phyloP scores from a whole-genome alignment of 2,113 vertebrate genomes.

The Saguinus midas region DNA sequence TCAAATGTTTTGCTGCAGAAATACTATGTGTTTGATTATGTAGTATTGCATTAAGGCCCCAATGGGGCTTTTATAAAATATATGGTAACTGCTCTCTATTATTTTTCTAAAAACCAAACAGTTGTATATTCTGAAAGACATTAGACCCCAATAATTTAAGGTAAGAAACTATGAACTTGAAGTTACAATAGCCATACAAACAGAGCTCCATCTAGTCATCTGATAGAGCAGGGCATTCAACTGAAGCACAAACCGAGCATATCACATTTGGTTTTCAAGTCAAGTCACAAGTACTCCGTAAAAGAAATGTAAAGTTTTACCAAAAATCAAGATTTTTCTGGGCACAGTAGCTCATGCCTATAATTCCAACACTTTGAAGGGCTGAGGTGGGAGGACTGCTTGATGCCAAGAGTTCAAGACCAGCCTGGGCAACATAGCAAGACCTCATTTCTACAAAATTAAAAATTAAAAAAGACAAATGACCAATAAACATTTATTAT shows the following conservation, averaged over 20 bases:
- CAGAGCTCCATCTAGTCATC: not conserved
- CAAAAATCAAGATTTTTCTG: not conserved
- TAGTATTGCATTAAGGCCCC: not conserved
- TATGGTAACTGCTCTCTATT: not conserved
- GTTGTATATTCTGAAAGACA: slow-evolving; percentile 12
- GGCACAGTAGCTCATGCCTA: no score
- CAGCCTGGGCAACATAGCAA: no score
- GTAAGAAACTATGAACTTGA: not conserved
- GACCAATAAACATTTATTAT: not conserved
- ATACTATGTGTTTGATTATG: not conserved
- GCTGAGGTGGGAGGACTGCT: no score
- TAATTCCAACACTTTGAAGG: no score
- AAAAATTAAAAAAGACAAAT: not conserved
- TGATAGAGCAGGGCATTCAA: not conserved
- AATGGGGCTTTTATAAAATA: not conserved
- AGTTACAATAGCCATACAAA: not conserved
- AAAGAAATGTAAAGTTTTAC: not conserved
- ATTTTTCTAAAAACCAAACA: slow-evolving; percentile 7
- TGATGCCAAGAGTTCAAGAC: no score
- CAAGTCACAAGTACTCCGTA: not conserved
- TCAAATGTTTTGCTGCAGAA: not conserved
- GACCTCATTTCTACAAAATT: no score
- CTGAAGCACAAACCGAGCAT: not conserved
- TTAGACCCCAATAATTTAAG: not conserved
- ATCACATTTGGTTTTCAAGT: slow-evolving; percentile 19